phyloP scores from a whole-genome alignment of 2,888 invertebrate species.

The Scaptomyza tumidula region DNA sequence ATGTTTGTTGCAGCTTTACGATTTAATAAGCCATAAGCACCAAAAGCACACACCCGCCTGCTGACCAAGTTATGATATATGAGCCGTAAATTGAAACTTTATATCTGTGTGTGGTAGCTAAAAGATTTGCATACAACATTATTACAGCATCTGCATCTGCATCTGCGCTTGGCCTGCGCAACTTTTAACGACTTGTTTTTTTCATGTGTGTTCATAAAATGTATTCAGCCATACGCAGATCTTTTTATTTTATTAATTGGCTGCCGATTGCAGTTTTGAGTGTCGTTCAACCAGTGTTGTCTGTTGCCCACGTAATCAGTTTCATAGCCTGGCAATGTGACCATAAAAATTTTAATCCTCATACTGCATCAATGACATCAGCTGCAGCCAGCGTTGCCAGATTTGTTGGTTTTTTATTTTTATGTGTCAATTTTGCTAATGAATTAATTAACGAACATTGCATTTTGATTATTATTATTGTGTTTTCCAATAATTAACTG shows the following conservation, averaged over 20 bases:
- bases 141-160: constrained; percentile 73
- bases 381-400: constrained; percentile 14
- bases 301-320: constrained; percentile 63
- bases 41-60: constrained; percentile 19
- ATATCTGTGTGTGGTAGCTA: constrained; percentile 58
- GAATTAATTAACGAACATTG: constrained; percentile 67
- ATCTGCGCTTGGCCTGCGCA: constrained; percentile 47
- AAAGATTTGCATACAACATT: constrained; percentile 76
- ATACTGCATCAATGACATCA: constrained; percentile 37
- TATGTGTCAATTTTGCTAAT: constrained; percentile 59
- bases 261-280: constrained; percentile 9
- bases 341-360: constrained; percentile 73
- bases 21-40: constrained; percentile 69
- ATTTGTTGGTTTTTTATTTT: constrained; percentile 14
- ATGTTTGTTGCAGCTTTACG: constrained; percentile 60
- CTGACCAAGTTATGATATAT: constrained; percentile 75
- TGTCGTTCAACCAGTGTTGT: constrained; percentile 26
- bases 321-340: constrained; percentile 19
- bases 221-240: constrained; percentile 37
- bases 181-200: constrained; percentile 64
- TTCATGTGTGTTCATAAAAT: constrained; percentile 53
- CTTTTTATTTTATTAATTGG: constrained; percentile 66
- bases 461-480: constrained; percentile 6
- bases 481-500: constrained; percentile 9
- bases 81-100: constrained; percentile 77